Conservation (phyloP, 2,113 vertebrate genomes). For the Zapus hudsonius region DNA sequence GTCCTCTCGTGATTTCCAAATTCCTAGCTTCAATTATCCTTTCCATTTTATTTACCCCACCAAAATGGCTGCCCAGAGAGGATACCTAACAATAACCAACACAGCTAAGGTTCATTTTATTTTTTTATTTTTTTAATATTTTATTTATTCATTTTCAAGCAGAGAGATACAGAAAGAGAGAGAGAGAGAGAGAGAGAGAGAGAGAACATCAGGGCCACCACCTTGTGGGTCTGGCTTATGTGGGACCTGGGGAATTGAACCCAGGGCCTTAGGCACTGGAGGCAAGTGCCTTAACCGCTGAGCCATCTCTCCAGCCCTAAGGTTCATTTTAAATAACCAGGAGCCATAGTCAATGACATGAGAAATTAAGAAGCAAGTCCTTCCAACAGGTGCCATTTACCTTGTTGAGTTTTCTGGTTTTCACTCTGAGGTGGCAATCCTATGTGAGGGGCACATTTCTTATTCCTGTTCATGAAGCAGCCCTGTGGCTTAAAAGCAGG, state of each 20-base stretch:
- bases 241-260: no score
- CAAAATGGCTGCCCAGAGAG: background rate
- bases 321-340: background rate
- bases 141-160: no score
- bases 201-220: no score
- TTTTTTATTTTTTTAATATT: no score
- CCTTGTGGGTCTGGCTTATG: no score
- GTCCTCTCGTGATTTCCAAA: conserved; percentile 2
- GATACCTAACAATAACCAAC: background rate
- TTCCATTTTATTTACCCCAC: background rate
- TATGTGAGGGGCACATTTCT: background rate
- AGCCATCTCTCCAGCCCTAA: no score
- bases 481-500: background rate
- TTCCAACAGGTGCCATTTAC: background rate
- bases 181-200: no score
- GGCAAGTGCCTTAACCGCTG: no score
- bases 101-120: background rate
- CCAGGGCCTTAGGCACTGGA: no score
- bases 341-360: background rate
- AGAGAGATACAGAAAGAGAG: no score
- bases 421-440: background rate
- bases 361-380: background rate
- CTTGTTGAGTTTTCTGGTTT: background rate
- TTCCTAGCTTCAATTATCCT: background rate
- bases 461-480: background rate